Percentiles rank a stretch among this genome's conserved stretches.
phyloP scores from a whole-genome alignment of 1,140 invertebrate genomes.

The Penaeus japonicus region DNA sequence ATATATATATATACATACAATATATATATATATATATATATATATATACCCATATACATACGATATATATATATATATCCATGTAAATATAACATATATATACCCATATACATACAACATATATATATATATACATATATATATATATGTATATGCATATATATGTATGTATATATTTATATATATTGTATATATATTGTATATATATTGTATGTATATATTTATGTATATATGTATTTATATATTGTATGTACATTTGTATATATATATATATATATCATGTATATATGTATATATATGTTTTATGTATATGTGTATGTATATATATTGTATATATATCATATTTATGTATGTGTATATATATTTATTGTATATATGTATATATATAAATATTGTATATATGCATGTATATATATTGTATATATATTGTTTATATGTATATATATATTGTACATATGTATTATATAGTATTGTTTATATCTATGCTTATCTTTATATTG shows the following conservation, averaged over 20 bases:
- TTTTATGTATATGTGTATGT: background rate
- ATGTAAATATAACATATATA: background rate
- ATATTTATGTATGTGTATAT: background rate
- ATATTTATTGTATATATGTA: background rate
- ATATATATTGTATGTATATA: background rate
- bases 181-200: background rate
- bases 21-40: slow-evolving; percentile 1
- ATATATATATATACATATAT: background rate
- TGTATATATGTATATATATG: background rate
- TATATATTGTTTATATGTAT: background rate
- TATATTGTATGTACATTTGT: background rate
- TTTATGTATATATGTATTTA: background rate
- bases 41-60: background rate
- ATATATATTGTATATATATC: background rate
- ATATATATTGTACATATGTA: background rate
- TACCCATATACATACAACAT: background rate
- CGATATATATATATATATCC: background rate
- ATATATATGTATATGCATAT: background rate
- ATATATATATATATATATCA: slow-evolving; percentile 1
- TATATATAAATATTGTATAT: background rate
- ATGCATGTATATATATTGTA: slow-evolving; percentile 8
- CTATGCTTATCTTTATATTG: too few species aligned
- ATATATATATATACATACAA: background rate
- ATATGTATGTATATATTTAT: background rate
- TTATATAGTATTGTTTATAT: too few species aligned